A percentile compares a stretch with the other conserved stretches of the same genome.
phyloP scores from a whole-genome alignment of 2,113 vertebrate species.

The Aleadryas rufinucha region DNA sequence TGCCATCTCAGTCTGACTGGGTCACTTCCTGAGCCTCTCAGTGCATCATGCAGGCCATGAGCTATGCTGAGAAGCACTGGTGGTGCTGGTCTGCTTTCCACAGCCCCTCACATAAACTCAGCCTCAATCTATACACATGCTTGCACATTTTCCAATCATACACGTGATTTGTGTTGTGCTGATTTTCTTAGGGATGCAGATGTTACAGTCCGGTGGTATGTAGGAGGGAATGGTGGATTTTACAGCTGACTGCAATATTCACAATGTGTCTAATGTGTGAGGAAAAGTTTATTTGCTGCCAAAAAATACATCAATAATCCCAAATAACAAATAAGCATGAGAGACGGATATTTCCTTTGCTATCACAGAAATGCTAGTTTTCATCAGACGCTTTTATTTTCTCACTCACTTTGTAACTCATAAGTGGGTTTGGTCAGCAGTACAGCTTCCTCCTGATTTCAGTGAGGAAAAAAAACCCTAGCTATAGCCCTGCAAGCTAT shows the following conservation, averaged over 20 bases:
- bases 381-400: slow-evolving; percentile 22
- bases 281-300: slow-evolving; percentile 33
- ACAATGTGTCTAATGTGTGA: slow-evolving; percentile 5
- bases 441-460: neutral
- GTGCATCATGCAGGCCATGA: neutral
- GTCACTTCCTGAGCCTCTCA: neutral
- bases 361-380: neutral
- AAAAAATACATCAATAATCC: slow-evolving; percentile 39
- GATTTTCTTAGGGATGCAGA: slow-evolving; percentile 12
- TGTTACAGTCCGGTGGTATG: slow-evolving; percentile 5
- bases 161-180: neutral
- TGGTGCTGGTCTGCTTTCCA: neutral
- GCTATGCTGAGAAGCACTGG: neutral
- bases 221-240: slow-evolving; percentile 35
- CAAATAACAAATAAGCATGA: neutral
- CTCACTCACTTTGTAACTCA: neutral
- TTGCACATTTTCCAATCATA: neutral
- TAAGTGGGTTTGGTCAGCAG: slow-evolving; percentile 11
- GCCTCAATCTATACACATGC: accelerated
- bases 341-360: slow-evolving; percentile 8
- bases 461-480: neutral
- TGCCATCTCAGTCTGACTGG: neutral
- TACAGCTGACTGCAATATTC: slow-evolving; percentile 33
- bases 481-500: neutral
- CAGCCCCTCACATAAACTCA: neutral